Base-by-base conservation (phyloP, 2,113 vertebrate genomes). In the Carollia perspicillata region DNA sequence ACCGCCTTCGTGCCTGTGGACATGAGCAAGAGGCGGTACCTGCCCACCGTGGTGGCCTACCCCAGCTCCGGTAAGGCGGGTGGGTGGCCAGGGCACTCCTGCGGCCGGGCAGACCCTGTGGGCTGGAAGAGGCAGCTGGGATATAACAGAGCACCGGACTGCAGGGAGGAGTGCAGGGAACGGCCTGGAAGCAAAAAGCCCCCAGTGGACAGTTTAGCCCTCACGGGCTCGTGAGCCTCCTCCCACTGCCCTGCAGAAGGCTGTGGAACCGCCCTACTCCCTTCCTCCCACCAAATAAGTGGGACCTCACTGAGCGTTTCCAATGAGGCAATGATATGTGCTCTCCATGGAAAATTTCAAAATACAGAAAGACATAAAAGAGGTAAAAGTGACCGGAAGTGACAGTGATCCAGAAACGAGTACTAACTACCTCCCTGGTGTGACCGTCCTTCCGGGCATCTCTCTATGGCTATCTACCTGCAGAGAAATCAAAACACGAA, bases 1-100 rank as follows among this genome's bases (percentile, higher is more conserved):
- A 99, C 99, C 0, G 99, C 98, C 0, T 99, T 99, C 0, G 94
- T 99, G 77, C 99, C 99, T 0, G 98, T 99, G 69, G 99, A 99
- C 95, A 97, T 99, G 93, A 99, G 99, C 98, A 99, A 97, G 93
- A 99, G 99, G 83, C 96, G 97, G 89, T 99, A 99, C 98, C 98
- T 99, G 97, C 99, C 98, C 71, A 98, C 98, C 0, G 84, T 98
- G 20, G 95, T 99, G 63, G 98, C 99, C 90, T 99, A 99, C 97
- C 97, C 99, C 88, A 98, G 97, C 95, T 95, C 98, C 1, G 98
- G 99, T 99, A 98, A 97, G 4, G 0, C 0, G 4, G 75, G 0
- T 0, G 1, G 30, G 65, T 0, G 0, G 55, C 49, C 11, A 5
- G 47, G 35, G 26, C n/a, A 4, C 37, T 40, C 23, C 53, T 60